Percentiles rank a stretch among this genome's conserved stretches.
These are phyloP conservation scores for Parasteatoda tepidariorum DNA, from an alignment of 1,140 invertebrate species.

Conservation along the genomic window DNA sequence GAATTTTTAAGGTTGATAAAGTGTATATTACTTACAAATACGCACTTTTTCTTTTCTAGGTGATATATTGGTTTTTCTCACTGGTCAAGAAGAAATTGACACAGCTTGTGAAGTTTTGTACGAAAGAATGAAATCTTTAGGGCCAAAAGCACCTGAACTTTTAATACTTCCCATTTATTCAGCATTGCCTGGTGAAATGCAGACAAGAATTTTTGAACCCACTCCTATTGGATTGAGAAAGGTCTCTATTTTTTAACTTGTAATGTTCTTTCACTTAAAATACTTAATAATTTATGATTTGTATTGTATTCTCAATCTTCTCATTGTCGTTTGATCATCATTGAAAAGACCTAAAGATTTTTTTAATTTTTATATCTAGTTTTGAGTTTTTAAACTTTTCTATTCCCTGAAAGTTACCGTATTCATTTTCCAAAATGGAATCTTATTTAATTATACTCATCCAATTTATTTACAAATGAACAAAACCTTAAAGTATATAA, in stretches of 20 bases:
- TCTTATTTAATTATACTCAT: no score
- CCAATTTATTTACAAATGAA: no score
- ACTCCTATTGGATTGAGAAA: slow-evolving; percentile 97
- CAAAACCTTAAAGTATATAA: no score
- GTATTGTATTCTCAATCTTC: not conserved
- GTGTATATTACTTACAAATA: not conserved
- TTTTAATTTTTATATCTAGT: no score
- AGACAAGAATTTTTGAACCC: slow-evolving; percentile 98
- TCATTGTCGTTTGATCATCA: no score
- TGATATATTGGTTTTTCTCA: slow-evolving; percentile 92
- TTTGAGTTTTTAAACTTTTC: no score
- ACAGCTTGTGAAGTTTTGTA: slow-evolving; percentile 98
- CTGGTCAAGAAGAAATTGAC: slow-evolving; percentile 99
- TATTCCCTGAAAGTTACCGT: no score
- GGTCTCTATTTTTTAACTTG: slow-evolving; percentile 71
- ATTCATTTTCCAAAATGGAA: no score
- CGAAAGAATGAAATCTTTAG: slow-evolving; percentile 97
- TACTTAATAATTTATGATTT: not conserved
- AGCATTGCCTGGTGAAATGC: slow-evolving; percentile 99
- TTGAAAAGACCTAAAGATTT: no score
- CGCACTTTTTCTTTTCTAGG: slow-evolving; percentile 65
- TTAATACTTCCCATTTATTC: slow-evolving; percentile 99
- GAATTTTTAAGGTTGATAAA: no score
- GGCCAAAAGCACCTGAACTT: slow-evolving; percentile 96
- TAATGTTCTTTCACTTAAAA: not conserved